Evolutionary conservation across 2,113 vertebrate species (phyloP).

Genomic region (Procavia capensis): DNA sequence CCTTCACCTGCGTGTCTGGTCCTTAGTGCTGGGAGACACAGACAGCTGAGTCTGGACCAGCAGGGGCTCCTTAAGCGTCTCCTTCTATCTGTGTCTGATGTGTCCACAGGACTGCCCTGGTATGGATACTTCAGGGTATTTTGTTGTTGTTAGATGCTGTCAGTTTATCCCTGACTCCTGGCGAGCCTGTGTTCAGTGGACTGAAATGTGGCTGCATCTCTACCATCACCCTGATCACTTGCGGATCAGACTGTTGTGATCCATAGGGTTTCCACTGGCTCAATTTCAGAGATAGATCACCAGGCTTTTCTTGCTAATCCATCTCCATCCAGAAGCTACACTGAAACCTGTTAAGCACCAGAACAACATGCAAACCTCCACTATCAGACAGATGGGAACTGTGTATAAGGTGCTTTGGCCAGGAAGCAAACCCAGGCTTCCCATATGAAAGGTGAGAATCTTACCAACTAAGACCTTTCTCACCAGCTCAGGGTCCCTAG

Average conservation of each 20-base stretch:
- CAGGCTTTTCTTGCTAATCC: not conserved
- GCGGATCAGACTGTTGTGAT: not conserved
- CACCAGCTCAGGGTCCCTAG: not conserved
- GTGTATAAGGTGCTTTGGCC: not conserved
- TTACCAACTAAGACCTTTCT: not conserved
- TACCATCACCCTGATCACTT: not conserved
- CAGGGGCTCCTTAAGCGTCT: not conserved
- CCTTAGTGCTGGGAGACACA: not conserved
- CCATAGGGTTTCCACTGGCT: not conserved
- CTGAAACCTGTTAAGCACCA: not conserved
- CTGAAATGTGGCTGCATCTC: not conserved
- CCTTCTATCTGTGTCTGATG: not conserved
- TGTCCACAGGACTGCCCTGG: accelerated
- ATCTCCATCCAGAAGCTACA: not conserved
- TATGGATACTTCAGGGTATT: not conserved
- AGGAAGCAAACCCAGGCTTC: not conserved
- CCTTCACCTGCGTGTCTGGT: accelerated
- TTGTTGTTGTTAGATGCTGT: not conserved
- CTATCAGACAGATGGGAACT: not conserved
- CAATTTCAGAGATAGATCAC: not conserved
- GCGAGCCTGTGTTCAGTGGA: not conserved
- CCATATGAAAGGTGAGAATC: not conserved
- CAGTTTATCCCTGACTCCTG: not conserved
- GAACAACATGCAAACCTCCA: not conserved
- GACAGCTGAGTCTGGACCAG: not conserved